Evolutionary conservation across 2,797 vertebrate genomes (phyloP).

Genomic region (Schizopygopsis malacanthus): DNA sequence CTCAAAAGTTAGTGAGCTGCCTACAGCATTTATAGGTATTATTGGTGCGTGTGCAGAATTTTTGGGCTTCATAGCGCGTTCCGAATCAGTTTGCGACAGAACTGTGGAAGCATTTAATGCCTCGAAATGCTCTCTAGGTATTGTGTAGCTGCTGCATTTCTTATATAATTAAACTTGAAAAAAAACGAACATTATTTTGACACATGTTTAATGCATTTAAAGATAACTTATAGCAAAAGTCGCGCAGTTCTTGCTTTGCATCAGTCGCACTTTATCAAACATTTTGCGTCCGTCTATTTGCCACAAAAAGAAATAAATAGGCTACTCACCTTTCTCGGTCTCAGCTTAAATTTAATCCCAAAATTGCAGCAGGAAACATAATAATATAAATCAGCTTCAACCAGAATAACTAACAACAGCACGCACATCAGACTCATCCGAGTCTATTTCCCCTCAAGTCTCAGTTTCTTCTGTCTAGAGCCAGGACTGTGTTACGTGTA

Average conservation of each 20-base stretch:
- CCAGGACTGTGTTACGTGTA: not conserved
- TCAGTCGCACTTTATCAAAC: not conserved
- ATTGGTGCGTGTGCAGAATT: not conserved
- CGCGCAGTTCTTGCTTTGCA: not conserved
- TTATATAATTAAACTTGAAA: not conserved
- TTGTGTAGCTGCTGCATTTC: not conserved
- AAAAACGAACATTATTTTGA: too few species aligned
- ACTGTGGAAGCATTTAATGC: not conserved
- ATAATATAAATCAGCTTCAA: not conserved
- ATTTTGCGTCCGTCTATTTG: not conserved
- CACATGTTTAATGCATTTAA: not conserved
- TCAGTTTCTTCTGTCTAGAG: not conserved
- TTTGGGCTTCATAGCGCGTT: not conserved
- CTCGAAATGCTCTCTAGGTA: not conserved
- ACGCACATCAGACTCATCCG: not conserved
- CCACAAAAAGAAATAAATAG: not conserved
- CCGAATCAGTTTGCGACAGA: not conserved
- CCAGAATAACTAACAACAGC: not conserved
- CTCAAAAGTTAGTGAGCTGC: not conserved
- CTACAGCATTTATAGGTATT: not conserved
- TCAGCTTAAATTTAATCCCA: conserved; percentile 27
- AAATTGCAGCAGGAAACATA: not conserved
- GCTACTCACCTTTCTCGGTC: conserved; percentile 16
- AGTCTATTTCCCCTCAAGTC: not conserved
- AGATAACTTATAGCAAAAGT: not conserved